phyloP scores from a whole-genome alignment of 2,797 vertebrate species.

The Parotocinclus haroldoi region DNA sequence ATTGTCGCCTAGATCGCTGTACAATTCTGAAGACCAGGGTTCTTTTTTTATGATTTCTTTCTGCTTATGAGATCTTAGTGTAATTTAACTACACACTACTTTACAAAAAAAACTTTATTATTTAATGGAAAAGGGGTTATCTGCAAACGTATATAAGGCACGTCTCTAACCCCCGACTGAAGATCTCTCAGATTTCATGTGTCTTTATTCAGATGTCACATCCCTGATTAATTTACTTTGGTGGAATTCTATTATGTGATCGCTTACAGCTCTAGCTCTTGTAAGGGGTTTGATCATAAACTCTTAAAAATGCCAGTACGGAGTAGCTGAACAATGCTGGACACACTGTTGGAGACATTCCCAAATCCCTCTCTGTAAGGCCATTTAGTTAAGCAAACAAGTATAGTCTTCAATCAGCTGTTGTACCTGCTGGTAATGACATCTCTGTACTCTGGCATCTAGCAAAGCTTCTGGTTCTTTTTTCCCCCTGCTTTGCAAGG shows the following conservation, averaged over 20 bases:
- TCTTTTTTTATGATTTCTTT: no score
- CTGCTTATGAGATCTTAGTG: no score
- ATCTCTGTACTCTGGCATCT: conserved; percentile 6
- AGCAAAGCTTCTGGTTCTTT: not conserved
- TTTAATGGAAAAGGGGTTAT: no score
- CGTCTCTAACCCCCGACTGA: not conserved
- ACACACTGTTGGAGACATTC: conserved; percentile 52
- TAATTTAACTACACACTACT: no score
- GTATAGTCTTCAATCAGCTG: conserved; percentile 41
- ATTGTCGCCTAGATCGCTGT: no score
- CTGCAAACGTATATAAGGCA: no score
- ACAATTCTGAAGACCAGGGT: no score
- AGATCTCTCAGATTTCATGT: conserved; percentile 14
- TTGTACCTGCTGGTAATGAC: conserved; percentile 47
- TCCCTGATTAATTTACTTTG: conserved; percentile 25
- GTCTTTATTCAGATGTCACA: conserved; percentile 34
- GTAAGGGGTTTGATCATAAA: conserved; percentile 36
- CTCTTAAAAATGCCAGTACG: conserved; percentile 37
- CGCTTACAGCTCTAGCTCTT: conserved; percentile 23
- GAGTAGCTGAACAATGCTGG: conserved; percentile 49
- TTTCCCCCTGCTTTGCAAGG: not conserved
- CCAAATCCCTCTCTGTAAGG: conserved; percentile 45
- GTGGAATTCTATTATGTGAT: conserved; percentile 29
- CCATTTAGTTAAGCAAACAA: conserved; percentile 57
- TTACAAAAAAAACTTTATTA: no score